These are phyloP conservation scores for Episyrphus balteatus DNA, from an alignment of 1,140 invertebrate genomes.

Conservation along the genomic window DNA sequence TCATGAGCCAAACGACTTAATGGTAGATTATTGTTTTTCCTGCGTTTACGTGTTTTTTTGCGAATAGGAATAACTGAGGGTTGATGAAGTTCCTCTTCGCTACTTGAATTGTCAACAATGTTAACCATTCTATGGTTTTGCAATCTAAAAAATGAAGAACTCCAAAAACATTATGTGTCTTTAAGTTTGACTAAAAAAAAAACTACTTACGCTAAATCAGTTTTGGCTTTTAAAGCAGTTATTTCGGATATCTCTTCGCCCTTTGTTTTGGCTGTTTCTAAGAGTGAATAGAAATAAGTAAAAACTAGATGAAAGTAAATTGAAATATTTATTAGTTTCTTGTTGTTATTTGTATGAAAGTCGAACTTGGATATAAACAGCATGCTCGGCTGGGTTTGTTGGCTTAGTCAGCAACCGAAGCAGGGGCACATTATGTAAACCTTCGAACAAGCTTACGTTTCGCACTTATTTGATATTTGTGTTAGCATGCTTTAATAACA, in stretches of 20 bases:
- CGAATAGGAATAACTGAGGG: slow-evolving; percentile 17
- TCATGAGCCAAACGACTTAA: slow-evolving; percentile 21
- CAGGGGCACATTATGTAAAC: too few species aligned
- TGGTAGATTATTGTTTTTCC: slow-evolving; percentile 20
- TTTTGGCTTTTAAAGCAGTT: slow-evolving; percentile 13
- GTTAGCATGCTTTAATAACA: too few species aligned
- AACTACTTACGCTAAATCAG: slow-evolving; percentile 23
- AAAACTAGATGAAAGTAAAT: slow-evolving; percentile 1
- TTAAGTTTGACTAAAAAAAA: neutral
- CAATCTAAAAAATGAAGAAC: slow-evolving; percentile 10
- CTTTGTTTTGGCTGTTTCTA: slow-evolving; percentile 20
- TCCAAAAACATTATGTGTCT: neutral
- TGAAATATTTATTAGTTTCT: neutral
- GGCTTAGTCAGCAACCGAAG: too few species aligned
- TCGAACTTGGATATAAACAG: too few species aligned
- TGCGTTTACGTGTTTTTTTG: slow-evolving; percentile 22
- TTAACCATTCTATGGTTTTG: slow-evolving; percentile 32
- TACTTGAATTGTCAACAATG: slow-evolving; percentile 34
- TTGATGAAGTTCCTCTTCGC: slow-evolving; percentile 28
- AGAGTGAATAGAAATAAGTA: neutral
- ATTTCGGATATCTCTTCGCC: slow-evolving; percentile 26
- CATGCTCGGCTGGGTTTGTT: too few species aligned
- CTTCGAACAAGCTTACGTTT: too few species aligned
- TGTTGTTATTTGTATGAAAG: too few species aligned
- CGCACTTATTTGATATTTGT: too few species aligned